Conservation (phyloP, 2,888 invertebrate species). For the Leptarthrus brevirostris region DNA sequence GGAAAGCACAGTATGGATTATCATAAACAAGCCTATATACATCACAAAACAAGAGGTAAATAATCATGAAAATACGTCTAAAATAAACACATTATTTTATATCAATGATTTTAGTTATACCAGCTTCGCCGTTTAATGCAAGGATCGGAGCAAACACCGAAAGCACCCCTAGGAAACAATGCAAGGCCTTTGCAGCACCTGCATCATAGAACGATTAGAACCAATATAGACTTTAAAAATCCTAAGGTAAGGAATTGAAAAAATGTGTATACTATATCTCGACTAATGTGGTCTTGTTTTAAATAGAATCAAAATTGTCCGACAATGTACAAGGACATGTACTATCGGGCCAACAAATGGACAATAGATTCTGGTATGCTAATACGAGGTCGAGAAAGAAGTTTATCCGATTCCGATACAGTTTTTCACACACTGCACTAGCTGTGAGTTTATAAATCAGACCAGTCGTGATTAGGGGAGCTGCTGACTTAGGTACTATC, state of each 20-base stretch:
- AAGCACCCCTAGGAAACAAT: conserved; percentile 94
- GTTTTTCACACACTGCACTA: conserved; percentile 54
- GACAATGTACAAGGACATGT: conserved; percentile 90
- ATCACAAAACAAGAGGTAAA: conserved; percentile 93
- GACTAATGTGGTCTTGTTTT: not conserved
- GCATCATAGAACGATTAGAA: conserved; percentile 93
- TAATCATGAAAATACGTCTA: not conserved
- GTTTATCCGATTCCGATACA: conserved; percentile 55
- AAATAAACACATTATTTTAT: not conserved
- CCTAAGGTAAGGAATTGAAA: conserved; percentile 64
- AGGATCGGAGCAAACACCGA: conserved; percentile 85
- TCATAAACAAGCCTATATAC: conserved; percentile 97
- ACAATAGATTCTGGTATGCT: conserved; percentile 65
- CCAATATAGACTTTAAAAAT: conserved; percentile 95
- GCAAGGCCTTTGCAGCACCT: conserved; percentile 92
- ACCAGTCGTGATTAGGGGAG: conserved; percentile 6
- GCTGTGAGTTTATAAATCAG: conserved; percentile 25
- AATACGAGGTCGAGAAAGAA: conserved; percentile 64
- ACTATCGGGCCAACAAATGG: conserved; percentile 75
- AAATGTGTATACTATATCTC: not conserved
- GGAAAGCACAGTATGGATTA: conserved; percentile 99
- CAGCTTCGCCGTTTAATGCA: conserved; percentile 89
- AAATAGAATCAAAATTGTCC: conserved; percentile 80
- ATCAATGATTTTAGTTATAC: conserved; percentile 75
- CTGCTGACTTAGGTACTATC: conserved; percentile 12